phyloP scores from a whole-genome alignment of 2,797 vertebrate species.

The Peromyscus aztecus region DNA sequence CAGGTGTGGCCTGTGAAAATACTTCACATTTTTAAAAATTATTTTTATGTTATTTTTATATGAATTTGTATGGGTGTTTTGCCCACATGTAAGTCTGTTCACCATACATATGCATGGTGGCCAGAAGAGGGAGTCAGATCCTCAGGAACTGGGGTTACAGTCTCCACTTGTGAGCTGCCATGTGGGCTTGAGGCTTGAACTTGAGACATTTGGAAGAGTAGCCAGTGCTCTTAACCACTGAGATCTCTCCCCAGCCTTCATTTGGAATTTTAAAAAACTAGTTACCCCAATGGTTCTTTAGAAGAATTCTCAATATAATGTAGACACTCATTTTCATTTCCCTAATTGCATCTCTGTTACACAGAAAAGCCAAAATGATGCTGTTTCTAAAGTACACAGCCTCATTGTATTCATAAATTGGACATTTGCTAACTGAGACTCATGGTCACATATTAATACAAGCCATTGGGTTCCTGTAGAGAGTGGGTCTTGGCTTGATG shows the following conservation, averaged over 20 bases:
- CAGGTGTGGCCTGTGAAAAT: not conserved
- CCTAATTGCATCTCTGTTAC: not conserved
- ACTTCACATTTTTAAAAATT: not conserved
- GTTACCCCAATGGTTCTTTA: not conserved
- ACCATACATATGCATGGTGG: not conserved
- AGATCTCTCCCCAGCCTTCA: not conserved
- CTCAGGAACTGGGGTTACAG: not conserved
- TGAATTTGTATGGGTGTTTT: not conserved
- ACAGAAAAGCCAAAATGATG: not conserved
- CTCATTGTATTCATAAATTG: not conserved
- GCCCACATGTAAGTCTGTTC: not conserved
- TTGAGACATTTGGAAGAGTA: not conserved
- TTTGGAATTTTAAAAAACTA: not conserved
- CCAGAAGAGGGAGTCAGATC: slow-evolving; percentile 3
- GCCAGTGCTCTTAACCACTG: not conserved
- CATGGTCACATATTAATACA: not conserved
- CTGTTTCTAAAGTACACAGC: not conserved
- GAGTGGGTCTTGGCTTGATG: not conserved
- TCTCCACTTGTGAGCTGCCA: not conserved
- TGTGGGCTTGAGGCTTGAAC: not conserved
- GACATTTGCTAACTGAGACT: not conserved
- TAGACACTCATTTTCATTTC: not conserved
- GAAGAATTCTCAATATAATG: slow-evolving; percentile 51
- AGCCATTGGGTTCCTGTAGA: not conserved
- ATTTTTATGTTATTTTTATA: not conserved